phyloP scores from a whole-genome alignment of 2,797 vertebrate genomes.

The Anguilla megastoma region DNA sequence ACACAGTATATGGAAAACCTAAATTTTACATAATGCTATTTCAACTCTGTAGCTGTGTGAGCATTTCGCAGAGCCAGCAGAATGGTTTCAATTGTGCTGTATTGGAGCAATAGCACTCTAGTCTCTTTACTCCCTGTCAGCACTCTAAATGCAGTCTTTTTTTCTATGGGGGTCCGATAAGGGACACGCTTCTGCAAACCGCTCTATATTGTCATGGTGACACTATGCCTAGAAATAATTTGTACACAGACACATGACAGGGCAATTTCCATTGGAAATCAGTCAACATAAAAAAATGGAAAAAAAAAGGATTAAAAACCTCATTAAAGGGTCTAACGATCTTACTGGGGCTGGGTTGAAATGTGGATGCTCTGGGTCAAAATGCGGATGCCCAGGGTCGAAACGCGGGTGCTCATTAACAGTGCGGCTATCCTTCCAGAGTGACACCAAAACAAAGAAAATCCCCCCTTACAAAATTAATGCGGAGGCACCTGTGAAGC shows the following conservation, averaged over 20 bases:
- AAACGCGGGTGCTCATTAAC: conserved; percentile 37
- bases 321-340: conserved; percentile 43
- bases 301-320: not conserved
- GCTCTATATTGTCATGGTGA: not conserved
- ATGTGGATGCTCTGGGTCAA: too few species aligned
- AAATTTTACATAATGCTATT: too few species aligned
- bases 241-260: not conserved
- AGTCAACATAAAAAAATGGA: conserved; percentile 22
- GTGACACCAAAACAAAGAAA: conserved; percentile 11
- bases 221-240: not conserved
- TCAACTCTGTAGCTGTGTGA: too few species aligned
- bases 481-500: conserved; percentile 28
- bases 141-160: too few species aligned
- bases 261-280: conserved; percentile 29
- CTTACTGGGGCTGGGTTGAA: conserved; percentile 7
- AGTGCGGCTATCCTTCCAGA: conserved; percentile 27
- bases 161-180: too few species aligned
- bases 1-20: too few species aligned
- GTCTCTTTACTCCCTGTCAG: too few species aligned
- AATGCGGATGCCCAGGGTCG: not conserved
- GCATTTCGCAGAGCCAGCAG: too few species aligned
- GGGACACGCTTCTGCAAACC: too few species aligned
- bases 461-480: conserved; percentile 34
- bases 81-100: too few species aligned
- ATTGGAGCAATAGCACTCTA: too few species aligned